Base-by-base conservation (phyloP, 2,888 invertebrate genomes). In the Alentia gelatinosa region DNA sequence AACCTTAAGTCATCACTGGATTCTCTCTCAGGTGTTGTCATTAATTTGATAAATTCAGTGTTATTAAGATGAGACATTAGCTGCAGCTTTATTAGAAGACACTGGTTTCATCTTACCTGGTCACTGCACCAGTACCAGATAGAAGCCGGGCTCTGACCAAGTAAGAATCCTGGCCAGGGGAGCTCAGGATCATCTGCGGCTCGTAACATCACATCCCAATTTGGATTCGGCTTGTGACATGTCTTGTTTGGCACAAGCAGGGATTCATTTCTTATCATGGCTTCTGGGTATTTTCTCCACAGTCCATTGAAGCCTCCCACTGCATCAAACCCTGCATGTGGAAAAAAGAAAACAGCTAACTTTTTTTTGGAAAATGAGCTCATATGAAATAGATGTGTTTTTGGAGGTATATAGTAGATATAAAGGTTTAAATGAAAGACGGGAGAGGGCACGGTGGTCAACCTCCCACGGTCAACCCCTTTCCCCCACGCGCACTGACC, bases 121-220 rank as follows among this genome's bases (percentile, higher is more conserved):
- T 96, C 95, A 50, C 95, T 93, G 91, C 95, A 95, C 95, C 95
- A 96, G 92, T 96, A 96, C 96, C 96, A 96, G 42, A 96, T 95
- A 23, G 96, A 96, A 23, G 95, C 96, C 0, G 96, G 95, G 4
- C 95, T 96, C 92, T 96, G 96, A 0, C 96, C 96, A 0, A 96
- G 90, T 23, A 96, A 91, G 93, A 96, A 96, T 3, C 96, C 96
- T 3, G 95, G 94, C 96, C 96, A 96, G 9, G 96, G 96, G 94
- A 96, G 94, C 89, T 96, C 96, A 15, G 94, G 93, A 91, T 95
- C 95, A 35, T 93, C 75, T 9, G 95, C 94, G 42, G 94, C 94
- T 35, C 96, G 92, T 26, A 96, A 92, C 94, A 96, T 95, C 56
- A 93, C 92, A 94, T 96, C 96, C 9, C 96, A 94, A 89, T 96